Base-by-base conservation (phyloP, 2,888 invertebrate genomes). In the Ichneumoninae sp. region DNA sequence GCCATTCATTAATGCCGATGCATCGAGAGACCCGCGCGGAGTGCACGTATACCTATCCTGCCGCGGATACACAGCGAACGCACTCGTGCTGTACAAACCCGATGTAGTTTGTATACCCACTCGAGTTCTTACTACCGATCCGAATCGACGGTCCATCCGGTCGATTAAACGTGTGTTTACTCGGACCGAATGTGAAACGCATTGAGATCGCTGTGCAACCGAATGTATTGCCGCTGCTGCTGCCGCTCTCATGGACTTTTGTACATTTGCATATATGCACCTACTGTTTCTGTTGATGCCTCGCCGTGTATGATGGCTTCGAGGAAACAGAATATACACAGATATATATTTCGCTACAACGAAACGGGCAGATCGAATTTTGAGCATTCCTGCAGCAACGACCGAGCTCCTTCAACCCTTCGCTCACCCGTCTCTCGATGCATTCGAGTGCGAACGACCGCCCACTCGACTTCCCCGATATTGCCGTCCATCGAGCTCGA, bases 401-500 rank as follows among this genome's bases (percentile, higher is more conserved):
- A 47, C 10, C 8, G 52, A 68, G 44, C 65, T 16, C 81, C 72
- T 74, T 78, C 65, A 52, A 72, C 70, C 62, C 78, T 81, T 78
- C 50, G 36, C 78, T 77, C 71, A 74, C 68, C 47, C 62, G 52
- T 60, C 72, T 54, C 77, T 78, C 66, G 82, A 66, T 82, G 84
- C 82, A 82, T 30, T 84, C 74, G 74, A 84, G 74, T 75, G 84
- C 74, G 82, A 78, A 75, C 81, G 78, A 77, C 68, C 78, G 65
- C 82, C 78, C 81, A 78, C 82, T 82, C 78, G 74, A 78, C 82
- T 84, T 74, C 72, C 84, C 70, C 81, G 74, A 81, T 81, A 84
- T 84, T 78, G 84, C 78, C 78, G 78, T 82, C 74, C 84, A 79
- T 84, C 69, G 81, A 82, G 84, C 78, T 84, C 82, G 82, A 74